These are phyloP conservation scores for Collichthys lucidus DNA, from an alignment of 2,113 vertebrate species.

Conservation along the genomic window DNA sequence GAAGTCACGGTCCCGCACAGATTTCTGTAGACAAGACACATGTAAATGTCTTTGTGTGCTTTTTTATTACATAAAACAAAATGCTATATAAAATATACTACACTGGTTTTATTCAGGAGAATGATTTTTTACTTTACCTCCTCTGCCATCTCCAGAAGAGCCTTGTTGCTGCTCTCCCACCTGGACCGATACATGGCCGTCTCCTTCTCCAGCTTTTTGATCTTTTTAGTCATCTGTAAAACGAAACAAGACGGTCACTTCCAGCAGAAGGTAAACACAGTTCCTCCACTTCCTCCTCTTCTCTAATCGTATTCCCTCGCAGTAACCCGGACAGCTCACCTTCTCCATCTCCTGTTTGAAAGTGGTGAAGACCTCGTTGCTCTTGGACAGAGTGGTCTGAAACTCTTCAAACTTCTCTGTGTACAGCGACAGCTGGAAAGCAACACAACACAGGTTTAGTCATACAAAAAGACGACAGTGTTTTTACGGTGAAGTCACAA, in stretches of 20 bases:
- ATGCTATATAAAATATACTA: no score
- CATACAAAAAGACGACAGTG: neutral
- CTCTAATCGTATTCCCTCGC: neutral
- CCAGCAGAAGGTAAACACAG: neutral
- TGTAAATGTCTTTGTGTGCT: neutral
- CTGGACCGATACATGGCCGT: constrained; percentile 96
- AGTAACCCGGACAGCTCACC: constrained; percentile 80
- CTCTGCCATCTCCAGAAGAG: constrained; percentile 96
- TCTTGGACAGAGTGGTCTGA: constrained; percentile 97
- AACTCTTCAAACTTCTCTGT: constrained; percentile 99
- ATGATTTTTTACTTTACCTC: constrained; percentile 86
- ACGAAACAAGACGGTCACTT: neutral
- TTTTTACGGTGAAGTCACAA: no score
- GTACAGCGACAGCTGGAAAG: constrained; percentile 92
- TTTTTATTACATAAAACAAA: no score
- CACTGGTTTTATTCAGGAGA: neutral
- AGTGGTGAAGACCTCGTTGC: constrained; percentile 98
- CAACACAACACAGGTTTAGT: neutral
- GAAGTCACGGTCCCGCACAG: constrained; percentile 91
- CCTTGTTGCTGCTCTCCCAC: constrained; percentile 99
- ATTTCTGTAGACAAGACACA: constrained; percentile 86
- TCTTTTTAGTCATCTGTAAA: constrained; percentile 98
- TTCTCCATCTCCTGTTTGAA: constrained; percentile 99
- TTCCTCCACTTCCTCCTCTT: neutral
- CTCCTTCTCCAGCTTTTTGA: constrained; percentile 99